Evolutionary conservation across 2,113 vertebrate species (phyloP).

Genomic region (Toxostoma redivivum): DNA sequence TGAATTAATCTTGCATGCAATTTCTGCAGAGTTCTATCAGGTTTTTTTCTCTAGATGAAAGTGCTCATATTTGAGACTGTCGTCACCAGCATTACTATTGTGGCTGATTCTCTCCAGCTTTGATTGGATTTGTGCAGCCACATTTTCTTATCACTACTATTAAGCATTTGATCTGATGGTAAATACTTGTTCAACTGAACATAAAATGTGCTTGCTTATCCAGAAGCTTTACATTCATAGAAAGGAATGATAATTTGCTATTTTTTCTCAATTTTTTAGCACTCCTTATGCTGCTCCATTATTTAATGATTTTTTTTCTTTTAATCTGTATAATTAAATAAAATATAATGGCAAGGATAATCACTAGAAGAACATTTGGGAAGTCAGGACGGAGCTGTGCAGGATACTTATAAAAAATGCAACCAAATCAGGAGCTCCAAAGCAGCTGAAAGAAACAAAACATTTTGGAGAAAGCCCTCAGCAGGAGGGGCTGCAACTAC

Average conservation of each 20-base stretch:
- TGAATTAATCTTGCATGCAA: background rate
- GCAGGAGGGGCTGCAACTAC: background rate
- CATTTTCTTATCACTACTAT: background rate
- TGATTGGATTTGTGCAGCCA: constrained; percentile 20
- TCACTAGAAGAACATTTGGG: background rate
- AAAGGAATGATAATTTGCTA: constrained; percentile 46
- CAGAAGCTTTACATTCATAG: constrained; percentile 30
- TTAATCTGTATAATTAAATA: constrained; percentile 23
- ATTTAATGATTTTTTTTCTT: constrained; percentile 11
- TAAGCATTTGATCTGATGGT: constrained; percentile 39
- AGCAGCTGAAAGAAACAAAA: background rate
- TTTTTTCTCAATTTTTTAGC: constrained; percentile 32
- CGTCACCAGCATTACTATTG: background rate
- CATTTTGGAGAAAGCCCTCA: background rate
- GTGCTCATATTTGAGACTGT: background rate
- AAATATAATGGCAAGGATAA: constrained; percentile 1
- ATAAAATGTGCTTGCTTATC: constrained; percentile 37
- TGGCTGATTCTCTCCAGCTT: constrained; percentile 4
- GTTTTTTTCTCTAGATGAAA: background rate
- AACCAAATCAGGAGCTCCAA: background rate
- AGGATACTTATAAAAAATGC: background rate
- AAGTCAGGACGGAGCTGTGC: background rate
- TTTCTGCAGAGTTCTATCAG: background rate
- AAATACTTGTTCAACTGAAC: constrained; percentile 46
- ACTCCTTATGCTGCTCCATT: background rate